Base-by-base conservation (phyloP, 1,140 invertebrate genomes). In the Drepana arcuata region DNA sequence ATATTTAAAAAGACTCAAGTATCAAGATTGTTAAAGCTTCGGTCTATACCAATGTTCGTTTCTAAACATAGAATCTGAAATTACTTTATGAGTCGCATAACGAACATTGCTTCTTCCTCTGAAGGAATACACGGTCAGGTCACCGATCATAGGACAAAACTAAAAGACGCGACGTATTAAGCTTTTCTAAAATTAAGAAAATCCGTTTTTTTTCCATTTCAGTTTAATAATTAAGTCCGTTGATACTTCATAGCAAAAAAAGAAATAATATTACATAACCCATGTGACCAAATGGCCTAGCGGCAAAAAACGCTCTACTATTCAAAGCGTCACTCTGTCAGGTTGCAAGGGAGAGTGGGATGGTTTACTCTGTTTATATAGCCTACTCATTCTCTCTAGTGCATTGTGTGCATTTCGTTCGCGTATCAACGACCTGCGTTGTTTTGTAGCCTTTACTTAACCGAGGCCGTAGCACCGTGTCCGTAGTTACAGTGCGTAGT, bases 341-440 rank as follows among this genome's bases (percentile, higher is more conserved):
- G 38, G 34, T 34, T 40, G 38, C 27, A 30, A 60, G 41, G 12
- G 32, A 44, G 53, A 50, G 53, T 7, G 40, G 52, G 52, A 67
- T 13, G 43, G 26, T 35, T 34, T 71, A 51, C n/a, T n/a, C n/a
- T 80, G 65, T 74, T 77, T 74, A 49, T 75, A 59, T 70, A 41
- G 10, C 50, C 26, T 30, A 67, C 66, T 55, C 53, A 23, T 46
- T 73, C 41, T 2, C 30, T 26, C 70, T 57, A 61, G 59, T 47
- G 62, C 51, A 58, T 16, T 28, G 55, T 41, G 50, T 53, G 55
- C 38, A 46, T 42, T 43, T 41, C 52, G 38, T 49, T 44, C 54
- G 42, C 60, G 69, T 68, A 69, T 65, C 75, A 77, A 80, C 72
- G 75, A 80, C 75, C 75, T 75, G 63, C 54, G 47, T 50, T 42